A percentile compares a stretch with the other conserved stretches of the same genome.
These are phyloP conservation scores for Nibea albiflora DNA, from an alignment of 2,113 vertebrate species.

Conservation along the genomic window DNA sequence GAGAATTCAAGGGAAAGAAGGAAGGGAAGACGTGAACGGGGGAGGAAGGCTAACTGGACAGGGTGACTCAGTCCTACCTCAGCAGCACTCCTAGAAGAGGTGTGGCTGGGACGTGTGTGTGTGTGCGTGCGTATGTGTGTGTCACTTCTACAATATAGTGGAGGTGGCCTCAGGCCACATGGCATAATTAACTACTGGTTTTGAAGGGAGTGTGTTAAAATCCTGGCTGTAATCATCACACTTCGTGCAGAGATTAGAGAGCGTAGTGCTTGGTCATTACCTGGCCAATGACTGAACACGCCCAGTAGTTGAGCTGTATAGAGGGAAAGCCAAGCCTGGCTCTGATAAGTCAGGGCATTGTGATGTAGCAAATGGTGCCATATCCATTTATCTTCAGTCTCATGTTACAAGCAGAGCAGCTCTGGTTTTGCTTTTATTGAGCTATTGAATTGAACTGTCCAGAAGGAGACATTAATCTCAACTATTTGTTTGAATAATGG, in stretches of 20 bases:
- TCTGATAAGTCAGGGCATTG: slow-evolving; percentile 42
- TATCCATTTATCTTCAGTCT: slow-evolving; percentile 38
- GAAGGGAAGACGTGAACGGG: slow-evolving; percentile 19
- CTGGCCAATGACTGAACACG: slow-evolving; percentile 60
- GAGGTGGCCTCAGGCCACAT: slow-evolving; percentile 55
- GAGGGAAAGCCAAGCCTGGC: slow-evolving; percentile 24
- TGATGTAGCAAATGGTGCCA: slow-evolving; percentile 25
- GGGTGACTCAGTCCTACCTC: slow-evolving; percentile 73
- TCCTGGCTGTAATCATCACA: slow-evolving; percentile 66
- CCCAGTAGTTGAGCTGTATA: slow-evolving; percentile 47
- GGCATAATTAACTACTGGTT: slow-evolving; percentile 71
- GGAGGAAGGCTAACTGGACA: slow-evolving; percentile 37
- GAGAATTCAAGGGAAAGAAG: neutral
- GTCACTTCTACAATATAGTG: slow-evolving; percentile 62
- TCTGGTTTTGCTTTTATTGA: slow-evolving; percentile 18
- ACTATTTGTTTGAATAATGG: slow-evolving; percentile 18
- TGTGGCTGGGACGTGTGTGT: slow-evolving; percentile 48
- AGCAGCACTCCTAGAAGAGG: slow-evolving; percentile 71
- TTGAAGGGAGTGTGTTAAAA: slow-evolving; percentile 72
- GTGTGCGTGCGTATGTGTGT: neutral
- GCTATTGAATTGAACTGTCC: neutral
- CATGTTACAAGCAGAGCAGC: neutral
- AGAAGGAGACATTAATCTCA: slow-evolving; percentile 27
- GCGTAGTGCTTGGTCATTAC: slow-evolving; percentile 62
- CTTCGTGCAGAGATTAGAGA: slow-evolving; percentile 68